Evolutionary conservation across 1,140 invertebrate genomes (phyloP).

Genomic region (Lasioglossum albipes): DNA sequence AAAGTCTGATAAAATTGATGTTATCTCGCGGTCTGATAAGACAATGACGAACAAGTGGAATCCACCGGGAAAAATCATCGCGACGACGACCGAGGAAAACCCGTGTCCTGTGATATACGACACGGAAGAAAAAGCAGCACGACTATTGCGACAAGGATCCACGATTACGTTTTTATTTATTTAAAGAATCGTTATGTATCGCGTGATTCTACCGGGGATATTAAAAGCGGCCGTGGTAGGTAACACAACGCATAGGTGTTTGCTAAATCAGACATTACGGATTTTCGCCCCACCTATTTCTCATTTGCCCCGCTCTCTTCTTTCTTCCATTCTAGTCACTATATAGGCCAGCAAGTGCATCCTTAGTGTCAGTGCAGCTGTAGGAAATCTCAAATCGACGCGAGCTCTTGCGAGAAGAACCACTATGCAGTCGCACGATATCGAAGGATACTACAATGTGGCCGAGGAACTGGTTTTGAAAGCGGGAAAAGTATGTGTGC

Average conservation of each 20-base stretch:
- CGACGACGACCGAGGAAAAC: background rate
- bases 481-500: conserved; percentile 78
- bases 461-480: conserved; percentile 76
- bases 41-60: background rate
- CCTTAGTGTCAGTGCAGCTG: conserved; percentile 20
- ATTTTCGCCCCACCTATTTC: conserved; percentile 28
- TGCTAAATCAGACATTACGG: background rate
- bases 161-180: background rate
- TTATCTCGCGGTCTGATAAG: background rate
- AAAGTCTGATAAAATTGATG: background rate
- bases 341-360: conserved; percentile 28
- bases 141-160: background rate
- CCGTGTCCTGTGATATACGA: background rate
- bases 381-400: conserved; percentile 3
- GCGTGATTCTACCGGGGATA: background rate
- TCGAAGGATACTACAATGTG: conserved; percentile 76
- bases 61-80: background rate
- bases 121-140: background rate
- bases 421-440: conserved; percentile 61
- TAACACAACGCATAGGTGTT: background rate
- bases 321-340: conserved; percentile 30
- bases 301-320: conserved; percentile 24
- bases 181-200: background rate
- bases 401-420: background rate
- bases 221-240: background rate